A percentile compares a stretch with the other conserved stretches of the same genome.
These are phyloP conservation scores for Melipona bicolor DNA, from an alignment of 2,888 invertebrate species.

Conservation along the genomic window DNA sequence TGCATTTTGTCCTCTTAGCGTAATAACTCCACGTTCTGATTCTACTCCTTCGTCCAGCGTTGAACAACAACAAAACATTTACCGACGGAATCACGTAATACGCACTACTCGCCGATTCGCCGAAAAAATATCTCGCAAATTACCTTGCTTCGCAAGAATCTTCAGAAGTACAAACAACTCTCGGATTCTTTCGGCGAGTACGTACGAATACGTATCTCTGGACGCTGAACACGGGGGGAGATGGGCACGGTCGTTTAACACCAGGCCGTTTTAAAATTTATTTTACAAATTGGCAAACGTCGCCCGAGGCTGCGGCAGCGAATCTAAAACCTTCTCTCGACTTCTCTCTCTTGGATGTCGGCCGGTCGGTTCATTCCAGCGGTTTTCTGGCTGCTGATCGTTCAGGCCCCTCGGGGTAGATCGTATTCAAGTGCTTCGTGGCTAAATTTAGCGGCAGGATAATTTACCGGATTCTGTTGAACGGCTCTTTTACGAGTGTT, in stretches of 20 bases:
- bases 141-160: background rate
- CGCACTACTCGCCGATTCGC: no score
- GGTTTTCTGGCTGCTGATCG: constrained; percentile 17
- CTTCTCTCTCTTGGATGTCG: background rate
- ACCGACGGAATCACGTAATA: no score
- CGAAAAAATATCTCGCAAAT: no score
- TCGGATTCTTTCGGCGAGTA: background rate
- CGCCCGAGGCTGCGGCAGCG: background rate
- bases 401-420: constrained; percentile 23
- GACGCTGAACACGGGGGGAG: background rate
- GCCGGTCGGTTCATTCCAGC: constrained; percentile 6
- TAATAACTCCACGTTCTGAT: no score
- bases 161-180: background rate
- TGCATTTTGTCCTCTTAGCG: no score
- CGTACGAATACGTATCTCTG: background rate
- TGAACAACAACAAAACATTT: no score
- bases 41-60: no score
- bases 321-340: constrained; percentile 11
- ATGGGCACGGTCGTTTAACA: constrained; percentile 46
- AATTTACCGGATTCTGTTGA: constrained; percentile 56
- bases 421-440: constrained; percentile 35
- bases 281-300: constrained; percentile 54
- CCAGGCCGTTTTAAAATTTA: constrained; percentile 58
- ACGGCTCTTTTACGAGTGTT: constrained; percentile 53
- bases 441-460: constrained; percentile 67